Conservation (phyloP, 1,140 invertebrate genomes). For the Monochamus saltuarius region DNA sequence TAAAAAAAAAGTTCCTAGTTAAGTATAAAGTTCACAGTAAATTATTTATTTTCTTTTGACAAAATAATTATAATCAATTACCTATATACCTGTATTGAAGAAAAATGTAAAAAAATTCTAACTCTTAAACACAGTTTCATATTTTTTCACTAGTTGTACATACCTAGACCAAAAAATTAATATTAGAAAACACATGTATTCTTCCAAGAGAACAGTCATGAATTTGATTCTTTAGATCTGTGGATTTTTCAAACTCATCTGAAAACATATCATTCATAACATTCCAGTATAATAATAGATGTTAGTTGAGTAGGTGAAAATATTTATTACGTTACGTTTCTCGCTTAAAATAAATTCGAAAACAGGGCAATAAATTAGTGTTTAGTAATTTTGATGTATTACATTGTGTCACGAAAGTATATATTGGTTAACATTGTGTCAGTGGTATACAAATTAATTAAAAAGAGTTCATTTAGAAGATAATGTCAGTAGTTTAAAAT, state of each 20-base stretch:
- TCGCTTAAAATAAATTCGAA: conserved; percentile 21
- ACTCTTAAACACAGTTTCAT: not conserved
- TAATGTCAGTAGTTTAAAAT: too few relatives aligned
- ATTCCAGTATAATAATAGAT: conserved; percentile 20
- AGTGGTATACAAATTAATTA: too few relatives aligned
- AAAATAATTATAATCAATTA: too few relatives aligned
- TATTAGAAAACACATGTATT: conserved; percentile 17
- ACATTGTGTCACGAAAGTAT: too few relatives aligned
- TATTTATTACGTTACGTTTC: conserved; percentile 8
- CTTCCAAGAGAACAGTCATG: conserved; percentile 24
- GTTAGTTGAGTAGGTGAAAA: conserved; percentile 1
- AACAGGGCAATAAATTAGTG: conserved; percentile 28
- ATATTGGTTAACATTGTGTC: too few relatives aligned
- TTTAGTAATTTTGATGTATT: not conserved
- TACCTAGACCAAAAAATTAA: conserved; percentile 7
- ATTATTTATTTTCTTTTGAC: too few relatives aligned
- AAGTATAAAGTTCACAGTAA: too few relatives aligned
- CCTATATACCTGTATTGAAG: too few relatives aligned
- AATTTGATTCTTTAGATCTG: conserved; percentile 13
- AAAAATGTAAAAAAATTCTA: too few relatives aligned
- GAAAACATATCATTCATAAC: conserved; percentile 26
- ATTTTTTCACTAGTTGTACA: conserved; percentile 15
- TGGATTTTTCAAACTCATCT: conserved; percentile 11
- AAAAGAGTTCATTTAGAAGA: too few relatives aligned
- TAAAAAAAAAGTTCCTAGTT: too few relatives aligned